These are phyloP conservation scores for Egretta garzetta DNA, from an alignment of 2,113 vertebrate genomes.

Conservation along the genomic window DNA sequence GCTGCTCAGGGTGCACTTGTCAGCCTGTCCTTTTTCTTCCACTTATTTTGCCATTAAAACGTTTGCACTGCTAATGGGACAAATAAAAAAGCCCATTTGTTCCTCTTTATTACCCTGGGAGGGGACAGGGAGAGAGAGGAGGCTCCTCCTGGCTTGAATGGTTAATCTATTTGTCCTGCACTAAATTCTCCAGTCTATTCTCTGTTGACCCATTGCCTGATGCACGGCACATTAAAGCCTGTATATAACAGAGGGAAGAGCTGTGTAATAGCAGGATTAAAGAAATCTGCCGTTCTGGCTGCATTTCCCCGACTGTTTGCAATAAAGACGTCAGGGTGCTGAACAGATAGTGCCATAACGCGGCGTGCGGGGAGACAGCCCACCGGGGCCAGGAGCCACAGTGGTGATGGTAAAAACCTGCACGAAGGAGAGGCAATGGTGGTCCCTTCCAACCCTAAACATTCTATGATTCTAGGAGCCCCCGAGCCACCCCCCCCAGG, in stretches of 20 bases:
- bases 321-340: background rate
- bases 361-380: background rate
- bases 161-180: background rate
- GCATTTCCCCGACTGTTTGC: background rate
- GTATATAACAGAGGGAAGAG: background rate
- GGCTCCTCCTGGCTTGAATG: background rate
- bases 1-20: fast-evolving
- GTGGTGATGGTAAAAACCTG: background rate
- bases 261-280: background rate
- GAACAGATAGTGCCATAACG: background rate
- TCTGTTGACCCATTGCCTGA: background rate
- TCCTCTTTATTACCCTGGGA: background rate
- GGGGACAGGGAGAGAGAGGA: background rate
- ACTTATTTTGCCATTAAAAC: background rate
- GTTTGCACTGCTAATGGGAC: background rate
- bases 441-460: too few relatives aligned
- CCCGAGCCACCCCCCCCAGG: fast-evolving
- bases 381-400: fast-evolving
- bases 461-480: too few relatives aligned
- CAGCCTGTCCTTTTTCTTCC: background rate
- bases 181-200: background rate
- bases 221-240: background rate
- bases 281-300: constrained; percentile 1
- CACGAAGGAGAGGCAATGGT: background rate
- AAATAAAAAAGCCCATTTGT: background rate